Base-by-base conservation (phyloP, 2,888 invertebrate species). In the Yponomeuta plumbellus region DNA sequence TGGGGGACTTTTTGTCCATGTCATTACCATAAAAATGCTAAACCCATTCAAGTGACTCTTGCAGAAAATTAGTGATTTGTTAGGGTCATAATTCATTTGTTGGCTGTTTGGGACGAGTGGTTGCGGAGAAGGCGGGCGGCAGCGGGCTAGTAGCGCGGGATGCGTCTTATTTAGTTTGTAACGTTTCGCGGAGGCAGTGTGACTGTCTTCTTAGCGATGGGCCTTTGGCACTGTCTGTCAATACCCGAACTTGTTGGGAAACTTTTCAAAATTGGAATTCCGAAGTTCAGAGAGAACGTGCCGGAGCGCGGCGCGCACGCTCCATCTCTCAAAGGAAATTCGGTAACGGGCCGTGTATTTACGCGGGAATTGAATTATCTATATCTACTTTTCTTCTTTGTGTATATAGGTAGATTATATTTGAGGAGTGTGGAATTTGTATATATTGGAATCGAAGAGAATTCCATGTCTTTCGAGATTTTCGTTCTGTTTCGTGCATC, bases 251-350 rank as follows among this genome's bases (percentile, higher is more conserved):
- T 86, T 85, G 86, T 86, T 84, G 84, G 81, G 81, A 86, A 90
- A 90, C 84, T 90, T 90, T 89, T 88, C 89, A 88, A 90, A 90
- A 90, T 90, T 90, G 90, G 88, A 90, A 90, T 90, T 90, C 89
- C 90, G 75, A 88, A 89, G 87, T 90, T 88, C 77, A 78, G 84
- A 80, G 80, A 78, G 81, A 10, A 88, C 89, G 88, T 88, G 88
- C 83, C 85, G 86, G 85, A 79, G 80, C 84, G 88, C 80, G 77
- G 78, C 76, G 76, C 77, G 78, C 76, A 76, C 76, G 61, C 61
- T 63, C 63, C 63, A 44, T 63, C 83, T 88, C 89, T 89, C 89
- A 89, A 90, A 90, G 90, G 89, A 88, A 86, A 90, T 88, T 88
- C 81, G 86, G 84, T 79, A 84, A 84, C 82, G 81, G 83, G 80